These are phyloP conservation scores for Acrossocheilus wenchowensis DNA, from an alignment of 2,797 vertebrate genomes.

Conservation along the genomic window DNA sequence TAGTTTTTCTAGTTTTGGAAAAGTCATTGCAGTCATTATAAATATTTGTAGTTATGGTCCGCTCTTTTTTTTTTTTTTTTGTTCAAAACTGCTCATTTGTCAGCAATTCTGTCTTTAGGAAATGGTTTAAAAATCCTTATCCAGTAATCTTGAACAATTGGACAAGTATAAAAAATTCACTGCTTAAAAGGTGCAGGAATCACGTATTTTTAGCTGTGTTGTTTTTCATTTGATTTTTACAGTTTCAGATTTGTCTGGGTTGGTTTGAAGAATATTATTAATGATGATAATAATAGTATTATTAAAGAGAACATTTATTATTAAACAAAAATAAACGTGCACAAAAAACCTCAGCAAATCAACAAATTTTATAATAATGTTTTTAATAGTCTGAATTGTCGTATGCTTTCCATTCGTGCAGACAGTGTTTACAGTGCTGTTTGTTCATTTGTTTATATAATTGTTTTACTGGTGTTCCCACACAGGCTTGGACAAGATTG, in stretches of 20 bases:
- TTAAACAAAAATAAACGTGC: background rate
- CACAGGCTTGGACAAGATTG: constrained; percentile 88
- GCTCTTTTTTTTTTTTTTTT: background rate
- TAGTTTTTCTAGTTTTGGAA: background rate
- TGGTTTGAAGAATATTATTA: background rate
- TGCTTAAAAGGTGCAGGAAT: background rate
- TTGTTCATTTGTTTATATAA: constrained; percentile 10
- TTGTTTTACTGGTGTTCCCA: background rate
- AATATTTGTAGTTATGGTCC: background rate
- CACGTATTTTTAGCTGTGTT: background rate
- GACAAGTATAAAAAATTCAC: background rate
- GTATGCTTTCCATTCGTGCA: background rate
- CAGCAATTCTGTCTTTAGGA: background rate
- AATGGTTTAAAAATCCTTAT: background rate
- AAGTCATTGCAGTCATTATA: background rate
- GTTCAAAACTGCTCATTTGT: background rate
- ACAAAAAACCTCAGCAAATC: background rate
- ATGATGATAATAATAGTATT: background rate
- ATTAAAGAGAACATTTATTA: background rate
- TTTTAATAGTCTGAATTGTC: background rate
- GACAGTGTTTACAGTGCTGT: background rate
- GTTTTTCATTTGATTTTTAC: background rate
- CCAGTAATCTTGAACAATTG: background rate
- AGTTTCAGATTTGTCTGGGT: background rate
- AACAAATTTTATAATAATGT: background rate